Evolutionary conservation across 2,888 invertebrate genomes (phyloP).

Genomic region (Temnothorax rugatulus): DNA sequence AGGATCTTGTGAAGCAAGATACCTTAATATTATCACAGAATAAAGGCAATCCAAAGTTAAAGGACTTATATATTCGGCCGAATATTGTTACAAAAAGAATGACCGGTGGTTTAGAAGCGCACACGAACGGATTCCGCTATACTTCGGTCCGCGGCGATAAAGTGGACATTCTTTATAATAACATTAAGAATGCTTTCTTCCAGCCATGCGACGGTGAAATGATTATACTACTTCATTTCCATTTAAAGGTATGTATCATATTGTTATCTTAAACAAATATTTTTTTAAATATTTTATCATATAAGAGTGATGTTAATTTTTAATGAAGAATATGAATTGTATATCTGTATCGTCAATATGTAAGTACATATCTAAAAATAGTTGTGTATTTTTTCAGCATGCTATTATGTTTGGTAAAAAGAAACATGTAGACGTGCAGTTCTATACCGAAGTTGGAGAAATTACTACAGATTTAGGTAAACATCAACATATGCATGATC

Average conservation of each 20-base stretch:
- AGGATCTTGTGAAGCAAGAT: slow-evolving; percentile 99
- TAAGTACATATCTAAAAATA: not conserved
- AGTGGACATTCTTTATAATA: slow-evolving; percentile 99
- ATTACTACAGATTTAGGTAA: slow-evolving; percentile 99
- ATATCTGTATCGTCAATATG: not conserved
- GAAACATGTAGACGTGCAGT: slow-evolving; percentile 99
- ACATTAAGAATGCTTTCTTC: slow-evolving; percentile 99
- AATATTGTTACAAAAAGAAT: slow-evolving; percentile 99
- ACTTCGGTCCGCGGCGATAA: slow-evolving; percentile 99
- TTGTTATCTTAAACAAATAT: not conserved
- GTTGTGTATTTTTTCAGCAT: slow-evolving; percentile 88
- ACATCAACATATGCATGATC: slow-evolving; percentile 99
- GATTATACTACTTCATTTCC: slow-evolving; percentile 99
- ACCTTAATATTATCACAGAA: slow-evolving; percentile 97
- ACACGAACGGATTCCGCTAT: slow-evolving; percentile 98
- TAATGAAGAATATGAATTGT: not conserved
- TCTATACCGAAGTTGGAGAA: slow-evolving; percentile 99
- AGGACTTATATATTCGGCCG: slow-evolving; percentile 99
- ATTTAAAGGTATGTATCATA: slow-evolving; percentile 91
- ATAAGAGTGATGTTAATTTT: not conserved
- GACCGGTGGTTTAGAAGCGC: slow-evolving; percentile 96
- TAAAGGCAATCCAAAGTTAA: slow-evolving; percentile 98
- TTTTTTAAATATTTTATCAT: not conserved
- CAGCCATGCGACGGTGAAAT: slow-evolving; percentile 99
- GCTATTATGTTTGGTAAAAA: slow-evolving; percentile 99